These are phyloP conservation scores for Bettongia penicillata DNA, from an alignment of 2,113 vertebrate genomes.

Conservation along the genomic window DNA sequence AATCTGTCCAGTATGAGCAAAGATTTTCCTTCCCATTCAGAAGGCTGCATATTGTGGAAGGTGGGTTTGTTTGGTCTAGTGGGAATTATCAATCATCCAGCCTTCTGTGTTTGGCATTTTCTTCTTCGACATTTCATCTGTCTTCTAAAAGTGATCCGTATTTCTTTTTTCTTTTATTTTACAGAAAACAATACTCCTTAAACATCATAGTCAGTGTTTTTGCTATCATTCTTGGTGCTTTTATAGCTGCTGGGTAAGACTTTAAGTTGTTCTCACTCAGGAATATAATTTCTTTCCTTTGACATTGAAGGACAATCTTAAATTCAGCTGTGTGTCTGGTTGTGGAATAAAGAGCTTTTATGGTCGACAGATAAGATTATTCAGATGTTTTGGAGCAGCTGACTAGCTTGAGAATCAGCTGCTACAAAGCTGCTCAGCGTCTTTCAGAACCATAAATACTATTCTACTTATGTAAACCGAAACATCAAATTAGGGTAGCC, in stretches of 20 bases:
- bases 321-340: conserved; percentile 54
- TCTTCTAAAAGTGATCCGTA: neutral
- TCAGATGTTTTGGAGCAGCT: neutral
- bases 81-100: neutral
- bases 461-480: neutral
- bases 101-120: neutral
- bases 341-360: conserved; percentile 27
- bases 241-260: conserved; percentile 93
- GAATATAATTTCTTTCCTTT: conserved; percentile 62
- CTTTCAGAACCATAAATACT: neutral
- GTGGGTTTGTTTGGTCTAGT: neutral
- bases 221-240: conserved; percentile 90
- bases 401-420: neutral
- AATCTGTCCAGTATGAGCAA: neutral
- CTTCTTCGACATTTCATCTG: neutral
- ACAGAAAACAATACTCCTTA: conserved; percentile 89
- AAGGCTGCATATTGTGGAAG: conserved; percentile 14
- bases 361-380: conserved; percentile 29
- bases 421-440: neutral
- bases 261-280: conserved; percentile 51
- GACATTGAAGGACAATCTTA: conserved; percentile 30
- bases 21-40: conserved; percentile 25
- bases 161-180: conserved; percentile 29
- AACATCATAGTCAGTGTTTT: conserved; percentile 86
- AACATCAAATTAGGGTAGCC: neutral